phyloP scores from a whole-genome alignment of 2,113 vertebrate genomes.

The Sapajus apella region DNA sequence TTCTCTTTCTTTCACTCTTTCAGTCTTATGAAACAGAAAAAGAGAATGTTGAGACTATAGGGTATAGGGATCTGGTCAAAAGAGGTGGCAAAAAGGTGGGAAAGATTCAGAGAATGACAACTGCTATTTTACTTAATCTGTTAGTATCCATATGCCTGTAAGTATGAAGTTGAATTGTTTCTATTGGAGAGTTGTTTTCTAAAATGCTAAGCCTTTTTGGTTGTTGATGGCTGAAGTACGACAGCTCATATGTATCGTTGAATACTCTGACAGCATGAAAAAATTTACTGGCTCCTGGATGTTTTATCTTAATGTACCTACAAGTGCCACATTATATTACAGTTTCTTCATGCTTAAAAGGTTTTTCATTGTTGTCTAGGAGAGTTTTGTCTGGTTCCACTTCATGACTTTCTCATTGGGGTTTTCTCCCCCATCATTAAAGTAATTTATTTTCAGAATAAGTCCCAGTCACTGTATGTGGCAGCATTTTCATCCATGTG shows the following conservation, averaged over 20 bases:
- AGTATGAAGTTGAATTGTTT: conserved; percentile 64
- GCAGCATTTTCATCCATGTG: conserved; percentile 35
- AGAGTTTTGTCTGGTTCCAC: conserved; percentile 44
- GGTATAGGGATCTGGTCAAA: not conserved
- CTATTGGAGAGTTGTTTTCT: conserved; percentile 65
- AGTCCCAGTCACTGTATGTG: not conserved
- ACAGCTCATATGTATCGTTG: conserved; percentile 68
- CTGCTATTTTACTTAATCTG: conserved; percentile 54
- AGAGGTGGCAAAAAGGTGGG: not conserved
- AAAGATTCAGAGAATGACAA: conserved; percentile 44
- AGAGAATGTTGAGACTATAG: not conserved
- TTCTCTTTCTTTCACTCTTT: not conserved
- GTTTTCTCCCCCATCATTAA: not conserved
- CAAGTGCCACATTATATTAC: conserved; percentile 46
- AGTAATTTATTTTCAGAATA: conserved; percentile 55
- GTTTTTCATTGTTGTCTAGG: conserved; percentile 34
- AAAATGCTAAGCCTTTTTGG: conserved; percentile 60
- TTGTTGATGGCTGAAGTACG: conserved; percentile 66
- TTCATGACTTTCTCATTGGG: conserved; percentile 10
- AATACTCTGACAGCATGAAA: conserved; percentile 72
- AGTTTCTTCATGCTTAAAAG: conserved; percentile 52
- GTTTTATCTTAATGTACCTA: conserved; percentile 70
- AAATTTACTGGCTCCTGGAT: conserved; percentile 67
- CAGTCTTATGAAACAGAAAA: not conserved
- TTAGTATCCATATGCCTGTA: conserved; percentile 49